Evolutionary conservation across 2,888 invertebrate species (phyloP).

Genomic region (Troides helena): DNA sequence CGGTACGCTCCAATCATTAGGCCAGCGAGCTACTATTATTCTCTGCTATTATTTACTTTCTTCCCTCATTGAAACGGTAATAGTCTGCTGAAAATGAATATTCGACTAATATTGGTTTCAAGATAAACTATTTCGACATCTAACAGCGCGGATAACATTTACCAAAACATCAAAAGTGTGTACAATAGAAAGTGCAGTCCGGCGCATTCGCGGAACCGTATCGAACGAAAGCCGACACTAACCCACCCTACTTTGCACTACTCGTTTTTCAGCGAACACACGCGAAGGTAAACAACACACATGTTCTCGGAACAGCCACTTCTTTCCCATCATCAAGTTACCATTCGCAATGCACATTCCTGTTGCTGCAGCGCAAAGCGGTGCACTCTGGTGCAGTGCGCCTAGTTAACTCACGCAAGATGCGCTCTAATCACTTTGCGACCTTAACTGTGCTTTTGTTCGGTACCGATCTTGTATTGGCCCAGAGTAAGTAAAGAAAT

Average conservation of each 20-base stretch:
- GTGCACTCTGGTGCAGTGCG: not conserved
- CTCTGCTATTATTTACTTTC: too few species aligned
- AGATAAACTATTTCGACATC: too few species aligned
- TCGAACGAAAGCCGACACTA: conserved; percentile 36
- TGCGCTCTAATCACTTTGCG: conserved; percentile 33
- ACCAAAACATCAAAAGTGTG: not conserved
- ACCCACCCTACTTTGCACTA: conserved; percentile 33
- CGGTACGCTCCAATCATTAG: too few species aligned
- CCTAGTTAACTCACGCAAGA: not conserved
- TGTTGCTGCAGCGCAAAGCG: conserved; percentile 1
- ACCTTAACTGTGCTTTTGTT: conserved; percentile 35
- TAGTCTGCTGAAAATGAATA: too few species aligned
- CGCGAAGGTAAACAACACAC: conserved; percentile 45
- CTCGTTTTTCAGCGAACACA: conserved; percentile 35
- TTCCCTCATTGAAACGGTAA: too few species aligned
- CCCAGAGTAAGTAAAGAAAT: conserved; percentile 25
- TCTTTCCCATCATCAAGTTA: conserved; percentile 3
- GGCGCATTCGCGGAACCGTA: conserved; percentile 42
- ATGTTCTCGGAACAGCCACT: conserved; percentile 18
- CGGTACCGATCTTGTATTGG: conserved; percentile 31
- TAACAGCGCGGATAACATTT: too few species aligned
- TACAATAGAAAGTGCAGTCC: not conserved
- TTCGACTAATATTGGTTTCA: too few species aligned
- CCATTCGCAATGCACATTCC: conserved; percentile 4
- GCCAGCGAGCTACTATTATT: too few species aligned